These are phyloP conservation scores for Globodera rostochiensis DNA, from an alignment of 1,140 invertebrate species.

Conservation along the genomic window DNA sequence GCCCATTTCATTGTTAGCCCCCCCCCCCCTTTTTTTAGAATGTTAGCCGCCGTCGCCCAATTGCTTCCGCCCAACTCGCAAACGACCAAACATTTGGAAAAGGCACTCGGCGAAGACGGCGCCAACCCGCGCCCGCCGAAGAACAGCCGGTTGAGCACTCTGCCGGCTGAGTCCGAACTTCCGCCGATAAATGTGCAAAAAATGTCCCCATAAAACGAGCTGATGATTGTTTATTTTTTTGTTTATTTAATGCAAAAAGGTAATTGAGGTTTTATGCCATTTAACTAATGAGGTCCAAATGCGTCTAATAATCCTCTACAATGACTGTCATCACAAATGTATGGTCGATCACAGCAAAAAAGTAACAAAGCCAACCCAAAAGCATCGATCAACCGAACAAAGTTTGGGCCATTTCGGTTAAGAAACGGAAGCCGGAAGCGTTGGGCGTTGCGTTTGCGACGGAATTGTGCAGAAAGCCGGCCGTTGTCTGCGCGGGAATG, in stretches of 20 bases:
- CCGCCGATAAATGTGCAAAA: neutral
- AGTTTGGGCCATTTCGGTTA: slow-evolving; percentile 28
- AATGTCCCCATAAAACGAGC: neutral
- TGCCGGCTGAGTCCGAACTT: neutral
- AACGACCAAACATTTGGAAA: slow-evolving; percentile 38
- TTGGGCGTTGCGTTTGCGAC: neutral
- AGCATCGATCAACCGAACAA: slow-evolving; percentile 9
- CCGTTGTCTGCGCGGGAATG: neutral
- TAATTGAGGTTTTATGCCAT: no score
- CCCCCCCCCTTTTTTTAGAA: slow-evolving; percentile 11
- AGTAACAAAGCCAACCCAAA: neutral
- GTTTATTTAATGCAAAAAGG: neutral
- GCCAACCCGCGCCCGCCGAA: neutral
- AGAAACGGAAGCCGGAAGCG: slow-evolving; percentile 24
- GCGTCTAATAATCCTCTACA: no score
- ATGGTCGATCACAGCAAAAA: neutral
- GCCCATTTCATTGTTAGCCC: neutral
- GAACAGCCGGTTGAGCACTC: slow-evolving; percentile 8
- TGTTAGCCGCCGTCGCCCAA: slow-evolving; percentile 54
- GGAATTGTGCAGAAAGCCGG: neutral
- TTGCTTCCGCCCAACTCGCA: slow-evolving; percentile 50
- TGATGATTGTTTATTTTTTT: neutral
- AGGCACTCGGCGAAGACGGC: neutral
- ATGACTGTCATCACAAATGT: no score
- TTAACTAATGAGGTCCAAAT: no score